Percentiles rank a stretch among this genome's conserved stretches.
These are phyloP conservation scores for Heliconius hortense DNA, from an alignment of 2,888 invertebrate species.

Conservation along the genomic window DNA sequence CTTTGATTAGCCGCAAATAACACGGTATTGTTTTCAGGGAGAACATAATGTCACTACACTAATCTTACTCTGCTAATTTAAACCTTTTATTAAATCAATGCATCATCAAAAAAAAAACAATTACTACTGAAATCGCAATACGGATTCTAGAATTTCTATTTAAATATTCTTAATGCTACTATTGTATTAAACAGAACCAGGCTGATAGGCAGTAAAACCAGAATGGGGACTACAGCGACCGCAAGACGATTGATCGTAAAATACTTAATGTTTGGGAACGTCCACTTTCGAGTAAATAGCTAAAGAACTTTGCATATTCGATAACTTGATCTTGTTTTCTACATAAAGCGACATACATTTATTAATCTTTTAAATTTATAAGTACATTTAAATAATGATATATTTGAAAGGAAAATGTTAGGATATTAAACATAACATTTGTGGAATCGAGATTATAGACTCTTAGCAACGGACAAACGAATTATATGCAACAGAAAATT, in stretches of 20 bases:
- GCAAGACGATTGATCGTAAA: conserved; percentile 36
- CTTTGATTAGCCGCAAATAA: no score
- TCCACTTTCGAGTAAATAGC: conserved; percentile 26
- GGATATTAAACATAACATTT: no score
- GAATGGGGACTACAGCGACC: conserved; percentile 23
- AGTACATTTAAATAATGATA: no score
- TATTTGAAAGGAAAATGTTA: no score
- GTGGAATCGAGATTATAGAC: no score
- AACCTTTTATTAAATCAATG: neutral
- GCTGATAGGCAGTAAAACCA: conserved; percentile 31
- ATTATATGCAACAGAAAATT: no score
- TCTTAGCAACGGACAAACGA: no score
- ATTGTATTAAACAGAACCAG: conserved; percentile 31
- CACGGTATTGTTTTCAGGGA: no score
- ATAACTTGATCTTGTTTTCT: conserved; percentile 1
- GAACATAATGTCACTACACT: no score
- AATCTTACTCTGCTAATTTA: neutral
- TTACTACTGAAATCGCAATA: neutral
- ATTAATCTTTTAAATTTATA: neutral
- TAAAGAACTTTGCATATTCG: conserved; percentile 32
- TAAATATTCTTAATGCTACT: neutral
- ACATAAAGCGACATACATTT: neutral
- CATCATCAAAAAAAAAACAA: neutral
- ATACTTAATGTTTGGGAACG: conserved; percentile 29
- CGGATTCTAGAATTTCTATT: neutral